Conservation (phyloP, 2,113 vertebrate genomes). For the Corythoichthys intestinalis region DNA sequence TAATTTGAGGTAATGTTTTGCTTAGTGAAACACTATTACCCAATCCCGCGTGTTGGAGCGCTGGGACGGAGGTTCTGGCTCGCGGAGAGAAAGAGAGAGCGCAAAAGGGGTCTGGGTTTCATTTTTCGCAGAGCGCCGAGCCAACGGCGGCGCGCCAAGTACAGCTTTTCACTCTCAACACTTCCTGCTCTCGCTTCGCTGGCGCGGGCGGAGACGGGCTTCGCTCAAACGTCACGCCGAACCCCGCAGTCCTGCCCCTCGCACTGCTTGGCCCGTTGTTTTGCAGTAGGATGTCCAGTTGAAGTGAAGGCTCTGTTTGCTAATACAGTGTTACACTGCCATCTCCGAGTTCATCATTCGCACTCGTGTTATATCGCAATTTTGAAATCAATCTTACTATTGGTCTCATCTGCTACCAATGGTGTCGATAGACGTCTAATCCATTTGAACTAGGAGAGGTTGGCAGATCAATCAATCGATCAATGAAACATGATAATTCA, state of each 20-base stretch:
- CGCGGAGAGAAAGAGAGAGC: conserved; percentile 48
- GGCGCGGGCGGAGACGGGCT: conserved; percentile 64
- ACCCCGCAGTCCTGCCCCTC: conserved; percentile 54
- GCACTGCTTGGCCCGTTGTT: background rate
- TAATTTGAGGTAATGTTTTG: conserved; percentile 78
- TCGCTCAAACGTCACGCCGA: conserved; percentile 66
- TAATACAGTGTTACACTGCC: no score
- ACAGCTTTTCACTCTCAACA: conserved; percentile 73
- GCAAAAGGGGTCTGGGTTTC: conserved; percentile 67
- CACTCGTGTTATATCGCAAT: no score
- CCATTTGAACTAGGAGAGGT: no score
- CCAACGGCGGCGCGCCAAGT: conserved; percentile 71
- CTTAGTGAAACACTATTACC: conserved; percentile 74
- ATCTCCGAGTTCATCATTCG: no score
- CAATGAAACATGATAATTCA: no score
- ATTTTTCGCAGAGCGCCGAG: conserved; percentile 73
- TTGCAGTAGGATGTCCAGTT: background rate
- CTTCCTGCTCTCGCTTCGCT: conserved; percentile 70
- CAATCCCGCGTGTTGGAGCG: conserved; percentile 70
- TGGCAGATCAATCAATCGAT: no score
- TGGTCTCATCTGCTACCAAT: no score
- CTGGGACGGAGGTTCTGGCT: conserved; percentile 71
- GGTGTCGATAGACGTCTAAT: no score
- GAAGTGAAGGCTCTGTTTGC: no score
- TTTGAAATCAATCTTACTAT: no score